Evolutionary conservation across 2,888 invertebrate species (phyloP), one percentile per base, ranked within the genome.

Genomic region (Amphipyra tragopoginis): DNA sequence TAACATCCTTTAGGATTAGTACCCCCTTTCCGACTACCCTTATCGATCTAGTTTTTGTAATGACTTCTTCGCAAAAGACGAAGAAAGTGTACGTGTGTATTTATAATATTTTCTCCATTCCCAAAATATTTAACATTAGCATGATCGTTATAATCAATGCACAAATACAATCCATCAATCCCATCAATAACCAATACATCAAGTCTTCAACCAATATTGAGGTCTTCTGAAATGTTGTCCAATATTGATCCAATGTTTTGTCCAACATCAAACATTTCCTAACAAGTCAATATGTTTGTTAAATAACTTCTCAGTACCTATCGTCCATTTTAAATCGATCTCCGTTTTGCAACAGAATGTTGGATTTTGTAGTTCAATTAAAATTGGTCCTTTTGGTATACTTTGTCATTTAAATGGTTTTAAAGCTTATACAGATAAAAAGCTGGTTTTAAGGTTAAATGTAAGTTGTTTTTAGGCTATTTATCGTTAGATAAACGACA

Each of bases 371-470:
- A 65, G 72, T 60, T 75, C 81, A 56, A 63, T 43, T 54, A 59
- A 75, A 44, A 61, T 21, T 83, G 80, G 88, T 61, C 59, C 49
- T 65, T 69, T 26, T 75, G 83, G 81, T 87, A 80, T 81, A 81
- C 82, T 84, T 79, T 85, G 87, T 88, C 85, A 85, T 86, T 83
- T 85, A 81, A 80, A 86, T 82, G 84, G 83, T 80, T 77, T 75
- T 87, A 87, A 89, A 86, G 86, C 81, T 87, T 89, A 86, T 81
- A 86, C 83, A 86, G 88, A 90, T 90, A 87, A 82, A 87, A 77
- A 78, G 75, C 77, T 48, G 51, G 80, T 83, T 85, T 85, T 83
- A 80, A 86, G 89, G 88, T 86, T 87, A 89, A 88, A 88, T 88
- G 84, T 83, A 68, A 73, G 74, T 76, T 80, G 79, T 85, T 86